These are phyloP conservation scores for Limnephilus marmoratus DNA, from an alignment of 2,888 invertebrate genomes.

Conservation along the genomic window DNA sequence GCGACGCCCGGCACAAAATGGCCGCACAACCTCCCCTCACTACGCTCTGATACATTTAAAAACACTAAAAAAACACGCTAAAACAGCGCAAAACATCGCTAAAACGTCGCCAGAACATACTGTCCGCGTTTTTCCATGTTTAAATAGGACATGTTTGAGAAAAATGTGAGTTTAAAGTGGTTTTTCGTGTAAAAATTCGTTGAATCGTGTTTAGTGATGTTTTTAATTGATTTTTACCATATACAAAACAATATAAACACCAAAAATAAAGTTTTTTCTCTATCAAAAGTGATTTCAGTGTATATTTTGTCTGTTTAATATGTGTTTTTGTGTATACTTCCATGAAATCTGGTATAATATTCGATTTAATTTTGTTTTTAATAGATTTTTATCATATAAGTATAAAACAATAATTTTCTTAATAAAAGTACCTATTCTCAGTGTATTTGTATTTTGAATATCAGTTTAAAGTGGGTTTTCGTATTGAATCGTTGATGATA, in stretches of 20 bases:
- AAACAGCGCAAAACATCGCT: neutral
- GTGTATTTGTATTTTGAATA: no score
- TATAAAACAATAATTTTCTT: no score
- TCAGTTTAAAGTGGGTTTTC: neutral
- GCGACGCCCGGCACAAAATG: conserved; percentile 2
- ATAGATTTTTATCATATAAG: no score
- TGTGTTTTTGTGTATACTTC: neutral
- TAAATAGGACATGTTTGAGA: neutral
- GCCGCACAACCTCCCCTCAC: neutral
- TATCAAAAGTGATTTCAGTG: neutral
- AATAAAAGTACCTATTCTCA: neutral
- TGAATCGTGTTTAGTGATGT: neutral
- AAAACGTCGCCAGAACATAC: neutral
- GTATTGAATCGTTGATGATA: no score
- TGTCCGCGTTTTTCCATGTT: neutral
- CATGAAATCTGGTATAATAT: neutral
- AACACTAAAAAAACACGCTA: neutral
- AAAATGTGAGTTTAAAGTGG: neutral
- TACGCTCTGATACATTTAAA: neutral
- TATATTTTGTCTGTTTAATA: neutral
- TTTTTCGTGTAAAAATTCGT: neutral
- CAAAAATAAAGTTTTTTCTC: neutral
- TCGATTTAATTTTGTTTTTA: neutral
- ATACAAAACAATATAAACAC: neutral
- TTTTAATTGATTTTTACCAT: neutral